Evolutionary conservation across 2,888 invertebrate genomes (phyloP).

Genomic region (Chrysina gloriosa): DNA sequence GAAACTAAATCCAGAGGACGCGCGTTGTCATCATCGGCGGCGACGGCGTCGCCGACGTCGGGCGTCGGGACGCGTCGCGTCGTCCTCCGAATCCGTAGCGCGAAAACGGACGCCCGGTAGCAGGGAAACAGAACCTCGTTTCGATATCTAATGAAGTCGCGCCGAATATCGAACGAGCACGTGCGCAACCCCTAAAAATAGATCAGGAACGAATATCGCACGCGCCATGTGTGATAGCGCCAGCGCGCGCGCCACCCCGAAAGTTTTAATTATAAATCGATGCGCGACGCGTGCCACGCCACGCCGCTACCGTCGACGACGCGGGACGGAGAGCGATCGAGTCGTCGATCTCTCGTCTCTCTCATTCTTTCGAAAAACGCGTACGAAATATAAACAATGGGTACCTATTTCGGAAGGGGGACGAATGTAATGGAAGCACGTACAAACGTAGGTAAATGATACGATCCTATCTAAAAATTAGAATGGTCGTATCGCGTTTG

Average conservation of each 20-base stretch:
- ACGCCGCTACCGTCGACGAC: conserved; percentile 56
- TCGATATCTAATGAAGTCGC: conserved; percentile 23
- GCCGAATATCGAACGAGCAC: conserved; percentile 50
- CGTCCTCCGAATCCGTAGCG: conserved; percentile 54
- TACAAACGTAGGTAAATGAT: background rate
- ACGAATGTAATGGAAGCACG: too few relatives aligned
- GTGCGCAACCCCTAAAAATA: conserved; percentile 59
- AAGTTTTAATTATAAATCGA: conserved; percentile 53
- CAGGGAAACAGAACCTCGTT: conserved; percentile 54
- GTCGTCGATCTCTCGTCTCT: background rate
- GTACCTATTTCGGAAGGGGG: background rate
- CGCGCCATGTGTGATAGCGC: conserved; percentile 37
- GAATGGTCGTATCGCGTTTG: background rate
- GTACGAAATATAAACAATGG: background rate
- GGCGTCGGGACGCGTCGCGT: conserved; percentile 55
- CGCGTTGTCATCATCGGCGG: conserved; percentile 40
- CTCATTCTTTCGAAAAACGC: conserved; percentile 47
- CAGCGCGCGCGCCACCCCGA: conserved; percentile 26
- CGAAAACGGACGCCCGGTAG: conserved; percentile 58
- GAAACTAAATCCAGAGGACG: too few relatives aligned
- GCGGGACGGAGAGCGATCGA: background rate
- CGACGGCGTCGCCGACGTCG: conserved; percentile 56
- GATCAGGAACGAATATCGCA: conserved; percentile 54
- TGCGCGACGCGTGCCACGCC: conserved; percentile 51
- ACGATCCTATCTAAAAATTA: background rate